Percentiles rank a stretch among this genome's conserved stretches.
These are phyloP conservation scores for Metacarcinus magister DNA, from an alignment of 2,888 invertebrate species.

Conservation along the genomic window DNA sequence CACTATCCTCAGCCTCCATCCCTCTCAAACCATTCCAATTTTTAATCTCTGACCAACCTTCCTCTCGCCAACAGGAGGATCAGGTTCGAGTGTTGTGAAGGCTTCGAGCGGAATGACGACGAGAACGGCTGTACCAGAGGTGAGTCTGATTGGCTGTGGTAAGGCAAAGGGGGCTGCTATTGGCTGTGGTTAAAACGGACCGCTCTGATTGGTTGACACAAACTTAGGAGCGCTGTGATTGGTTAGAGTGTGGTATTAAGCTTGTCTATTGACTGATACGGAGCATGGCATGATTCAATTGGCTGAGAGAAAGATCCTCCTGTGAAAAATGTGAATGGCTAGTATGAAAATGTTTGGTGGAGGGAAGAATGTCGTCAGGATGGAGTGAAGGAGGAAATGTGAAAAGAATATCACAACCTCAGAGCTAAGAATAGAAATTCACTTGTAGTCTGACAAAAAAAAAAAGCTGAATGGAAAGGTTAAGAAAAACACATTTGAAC, in stretches of 20 bases:
- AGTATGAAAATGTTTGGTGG: no score
- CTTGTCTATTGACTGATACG: background rate
- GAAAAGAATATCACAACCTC: no score
- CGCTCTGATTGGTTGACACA: background rate
- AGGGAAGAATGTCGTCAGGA: background rate
- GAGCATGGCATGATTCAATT: background rate
- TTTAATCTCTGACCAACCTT: background rate
- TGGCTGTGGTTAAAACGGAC: background rate
- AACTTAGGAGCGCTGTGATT: background rate
- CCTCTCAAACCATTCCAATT: background rate
- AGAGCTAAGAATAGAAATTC: no score
- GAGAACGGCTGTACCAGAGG: conserved; percentile 86
- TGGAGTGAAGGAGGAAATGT: no score
- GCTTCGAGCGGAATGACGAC: conserved; percentile 85
- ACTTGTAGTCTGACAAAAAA: no score
- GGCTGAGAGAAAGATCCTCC: no score
- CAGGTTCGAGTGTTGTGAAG: conserved; percentile 86
- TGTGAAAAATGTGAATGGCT: no score
- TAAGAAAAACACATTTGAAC: no score
- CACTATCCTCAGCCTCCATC: background rate
- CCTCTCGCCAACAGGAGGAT: conserved; percentile 84
- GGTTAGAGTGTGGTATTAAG: background rate
- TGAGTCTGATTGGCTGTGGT: conserved; percentile 83
- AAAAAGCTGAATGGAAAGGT: no score
- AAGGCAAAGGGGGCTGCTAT: background rate